Evolutionary conservation across 35 echinoderm and acorn worm genomes (phyloP), one percentile per base, ranked within the genome.

Genomic region (Eucidaris tribuloides): DNA sequence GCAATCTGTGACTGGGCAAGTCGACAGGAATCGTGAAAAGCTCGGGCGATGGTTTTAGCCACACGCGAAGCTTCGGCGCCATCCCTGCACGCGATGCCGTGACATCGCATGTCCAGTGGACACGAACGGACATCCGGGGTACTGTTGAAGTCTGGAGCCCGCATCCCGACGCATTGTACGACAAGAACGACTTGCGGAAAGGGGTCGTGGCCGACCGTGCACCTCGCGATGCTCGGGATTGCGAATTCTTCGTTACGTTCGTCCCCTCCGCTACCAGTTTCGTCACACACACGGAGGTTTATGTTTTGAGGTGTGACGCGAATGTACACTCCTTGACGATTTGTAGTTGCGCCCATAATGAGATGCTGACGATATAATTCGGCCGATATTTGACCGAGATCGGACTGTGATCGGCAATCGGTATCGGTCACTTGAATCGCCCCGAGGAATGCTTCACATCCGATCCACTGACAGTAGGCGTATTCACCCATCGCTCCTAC

Each of bases 291-390:
- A 1, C 68, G 68, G 1, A 74, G 41, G 38, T 22, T 27, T 33
- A 74, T 74, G 25, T 74, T 44, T n/a, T 74, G 35, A 42, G 68
- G 35, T 17, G 37, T 44, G 68, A 74, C 41, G 37, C 68, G 68
- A 3, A 36, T 9, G 68, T 41, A 44, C 2, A 74, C 68, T 7
- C 44, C 68, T 23, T 44, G 68, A 33, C 41, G 28, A 9, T 52
- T 52, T 33, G 35, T 74, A 7, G 15, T 33, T 20, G 22, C n/a
- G 28, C 68, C 68, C 0, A 14, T 33, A 1, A 74, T 33, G 3
- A 74, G 68, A 74, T 74, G 68, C 41, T 74, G 68, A 3, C 68
- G 68, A 40, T 74, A 74, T 0, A 74, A n/a, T 5, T 74, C 68
- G 1, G 68, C 34, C 24, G 68, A 9, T 2, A 74, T 33, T 74